Evolutionary conservation across 2,113 vertebrate species (phyloP).

Genomic region (Cyrtonyx montezumae): DNA sequence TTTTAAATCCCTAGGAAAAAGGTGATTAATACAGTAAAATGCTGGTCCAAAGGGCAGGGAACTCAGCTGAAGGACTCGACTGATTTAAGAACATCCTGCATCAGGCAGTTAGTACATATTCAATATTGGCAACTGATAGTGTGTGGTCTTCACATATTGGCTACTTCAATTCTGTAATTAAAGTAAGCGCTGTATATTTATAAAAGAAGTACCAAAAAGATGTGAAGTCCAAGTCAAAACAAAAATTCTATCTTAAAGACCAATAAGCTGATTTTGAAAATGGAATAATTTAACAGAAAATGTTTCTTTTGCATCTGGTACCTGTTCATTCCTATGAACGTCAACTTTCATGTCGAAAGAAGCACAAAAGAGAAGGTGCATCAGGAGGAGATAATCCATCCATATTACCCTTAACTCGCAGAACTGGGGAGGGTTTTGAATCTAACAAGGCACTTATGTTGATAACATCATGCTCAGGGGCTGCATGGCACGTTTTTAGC

Average conservation of each 20-base stretch:
- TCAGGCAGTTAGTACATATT: constrained; percentile 25
- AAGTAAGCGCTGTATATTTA: not conserved
- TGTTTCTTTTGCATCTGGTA: not conserved
- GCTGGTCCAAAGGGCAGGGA: not conserved
- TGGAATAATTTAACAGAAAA: not conserved
- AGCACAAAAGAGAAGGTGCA: not conserved
- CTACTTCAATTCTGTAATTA: constrained; percentile 16
- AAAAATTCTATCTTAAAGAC: not conserved
- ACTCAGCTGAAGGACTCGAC: constrained; percentile 11
- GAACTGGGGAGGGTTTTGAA: not conserved
- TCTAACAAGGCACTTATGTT: not conserved
- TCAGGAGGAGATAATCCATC: not conserved
- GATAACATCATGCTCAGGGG: not conserved
- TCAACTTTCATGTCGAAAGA: not conserved
- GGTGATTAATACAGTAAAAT: constrained; percentile 13
- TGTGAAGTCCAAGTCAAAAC: not conserved
- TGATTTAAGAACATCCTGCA: not conserved
- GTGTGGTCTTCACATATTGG: not conserved
- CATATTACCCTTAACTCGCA: not conserved
- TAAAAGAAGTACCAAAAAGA: not conserved
- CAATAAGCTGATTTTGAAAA: not conserved
- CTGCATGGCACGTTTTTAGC: not conserved
- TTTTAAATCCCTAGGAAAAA: constrained; percentile 10
- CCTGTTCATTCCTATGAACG: not conserved
- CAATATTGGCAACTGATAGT: constrained; percentile 37